A percentile compares a stretch with the other conserved stretches of the same genome.
Conservation (phyloP, 64 coral and sea anemone genomes). For the Anthopleura sola region DNA sequence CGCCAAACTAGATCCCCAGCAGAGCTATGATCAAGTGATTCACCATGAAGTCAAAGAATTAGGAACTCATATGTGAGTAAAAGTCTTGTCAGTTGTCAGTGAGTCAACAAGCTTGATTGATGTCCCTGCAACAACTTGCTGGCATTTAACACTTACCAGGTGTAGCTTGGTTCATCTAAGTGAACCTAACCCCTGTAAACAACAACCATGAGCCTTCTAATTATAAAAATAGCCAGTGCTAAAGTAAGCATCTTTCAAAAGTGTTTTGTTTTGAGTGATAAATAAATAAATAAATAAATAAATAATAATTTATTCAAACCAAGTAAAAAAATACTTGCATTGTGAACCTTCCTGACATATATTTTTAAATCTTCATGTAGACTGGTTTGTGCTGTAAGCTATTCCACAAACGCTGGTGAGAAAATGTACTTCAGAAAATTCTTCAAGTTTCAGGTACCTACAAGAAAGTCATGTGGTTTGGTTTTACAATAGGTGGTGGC, state of each 20-base stretch:
- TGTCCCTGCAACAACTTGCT: no score
- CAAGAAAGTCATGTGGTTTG: neutral
- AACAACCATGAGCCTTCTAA: no score
- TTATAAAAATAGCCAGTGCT: no score
- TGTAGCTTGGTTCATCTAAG: no score
- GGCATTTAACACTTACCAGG: no score
- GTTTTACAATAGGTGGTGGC: neutral
- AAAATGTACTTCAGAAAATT: constrained; percentile 99
- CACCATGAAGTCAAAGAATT: constrained; percentile 98
- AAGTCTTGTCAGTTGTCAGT: no score
- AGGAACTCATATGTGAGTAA: constrained; percentile 90
- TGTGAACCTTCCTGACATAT: no score
- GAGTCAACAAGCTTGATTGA: neutral
- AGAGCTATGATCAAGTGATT: constrained; percentile 99
- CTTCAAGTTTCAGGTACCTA: constrained; percentile 90
- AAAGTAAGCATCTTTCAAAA: no score
- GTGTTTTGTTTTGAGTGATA: neutral
- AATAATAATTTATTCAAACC: no score
- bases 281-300: neutral
- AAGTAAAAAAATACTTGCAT: no score
- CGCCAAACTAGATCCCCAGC: constrained; percentile 78
- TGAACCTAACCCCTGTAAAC: no score
- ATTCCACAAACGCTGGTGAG: constrained; percentile 69
- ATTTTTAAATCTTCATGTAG: constrained; percentile 7
- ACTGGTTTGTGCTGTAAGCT: constrained; percentile 95